A percentile compares a stretch with the other conserved stretches of the same genome.
Conservation (phyloP, 1,140 invertebrate genomes). For the Geopemphigus sp. region DNA sequence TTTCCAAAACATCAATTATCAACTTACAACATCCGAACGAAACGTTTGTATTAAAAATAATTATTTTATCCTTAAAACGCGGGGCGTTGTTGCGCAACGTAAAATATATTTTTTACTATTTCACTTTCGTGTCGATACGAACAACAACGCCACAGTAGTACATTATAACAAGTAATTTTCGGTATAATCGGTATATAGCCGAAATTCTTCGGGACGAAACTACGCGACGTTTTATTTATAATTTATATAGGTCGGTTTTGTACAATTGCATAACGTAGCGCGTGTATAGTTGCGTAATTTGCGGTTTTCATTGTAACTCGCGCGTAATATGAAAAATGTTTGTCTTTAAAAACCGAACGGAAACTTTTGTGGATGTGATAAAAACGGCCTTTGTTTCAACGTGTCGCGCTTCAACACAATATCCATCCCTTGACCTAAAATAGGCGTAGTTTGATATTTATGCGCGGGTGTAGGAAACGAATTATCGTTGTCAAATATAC, state of each 20-base stretch:
- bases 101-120: neutral
- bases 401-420: too few species aligned
- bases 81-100: neutral
- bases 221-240: neutral
- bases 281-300: neutral
- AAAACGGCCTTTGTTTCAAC: neutral
- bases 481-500: too few species aligned
- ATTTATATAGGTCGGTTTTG: neutral
- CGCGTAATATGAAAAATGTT: neutral
- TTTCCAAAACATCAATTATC: too few species aligned
- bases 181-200: neutral
- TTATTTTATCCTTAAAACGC: neutral
- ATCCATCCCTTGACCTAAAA: too few species aligned
- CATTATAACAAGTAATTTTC: too few species aligned
- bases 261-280: neutral
- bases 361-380: neutral
- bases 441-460: too few species aligned
- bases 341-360: neutral
- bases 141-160: neutral
- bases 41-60: too few species aligned
- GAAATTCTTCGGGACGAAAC: neutral
- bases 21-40: too few species aligned
- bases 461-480: too few species aligned
- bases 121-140: neutral
- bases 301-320: neutral